Conservation (phyloP, 2,113 vertebrate species). For the Charadrius vociferus region DNA sequence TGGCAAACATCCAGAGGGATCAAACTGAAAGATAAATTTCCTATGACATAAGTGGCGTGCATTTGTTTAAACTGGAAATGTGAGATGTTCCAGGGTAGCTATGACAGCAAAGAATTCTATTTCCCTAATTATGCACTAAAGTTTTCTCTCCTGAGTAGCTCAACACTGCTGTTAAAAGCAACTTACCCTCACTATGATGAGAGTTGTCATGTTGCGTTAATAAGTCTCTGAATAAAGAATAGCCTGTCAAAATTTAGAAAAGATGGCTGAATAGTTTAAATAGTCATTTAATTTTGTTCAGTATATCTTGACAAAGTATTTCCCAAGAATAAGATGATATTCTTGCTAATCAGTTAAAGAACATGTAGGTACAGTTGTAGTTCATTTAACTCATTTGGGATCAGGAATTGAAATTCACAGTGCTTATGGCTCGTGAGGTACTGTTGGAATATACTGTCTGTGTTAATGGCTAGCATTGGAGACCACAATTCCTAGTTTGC, state of each 20-base stretch:
- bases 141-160: neutral
- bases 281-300: neutral
- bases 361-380: neutral
- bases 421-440: neutral
- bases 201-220: neutral
- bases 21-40: conserved; percentile 21
- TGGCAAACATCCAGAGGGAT: conserved; percentile 33
- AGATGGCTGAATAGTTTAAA: neutral
- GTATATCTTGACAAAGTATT: neutral
- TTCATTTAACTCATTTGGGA: neutral
- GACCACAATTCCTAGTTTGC: neutral
- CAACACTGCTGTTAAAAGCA: neutral
- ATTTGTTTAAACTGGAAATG: conserved; percentile 28
- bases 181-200: neutral
- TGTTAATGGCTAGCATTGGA: neutral
- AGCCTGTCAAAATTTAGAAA: neutral
- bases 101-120: neutral
- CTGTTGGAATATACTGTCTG: neutral
- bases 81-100: conserved; percentile 7
- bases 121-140: neutral
- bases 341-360: neutral
- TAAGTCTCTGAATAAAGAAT: neutral
- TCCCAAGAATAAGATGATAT: neutral
- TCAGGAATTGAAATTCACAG: neutral
- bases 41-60: neutral